A percentile compares a stretch with the other conserved stretches of the same genome.
phyloP scores from a whole-genome alignment of 2,113 vertebrate species.

The Microcebus lehilahytsara region DNA sequence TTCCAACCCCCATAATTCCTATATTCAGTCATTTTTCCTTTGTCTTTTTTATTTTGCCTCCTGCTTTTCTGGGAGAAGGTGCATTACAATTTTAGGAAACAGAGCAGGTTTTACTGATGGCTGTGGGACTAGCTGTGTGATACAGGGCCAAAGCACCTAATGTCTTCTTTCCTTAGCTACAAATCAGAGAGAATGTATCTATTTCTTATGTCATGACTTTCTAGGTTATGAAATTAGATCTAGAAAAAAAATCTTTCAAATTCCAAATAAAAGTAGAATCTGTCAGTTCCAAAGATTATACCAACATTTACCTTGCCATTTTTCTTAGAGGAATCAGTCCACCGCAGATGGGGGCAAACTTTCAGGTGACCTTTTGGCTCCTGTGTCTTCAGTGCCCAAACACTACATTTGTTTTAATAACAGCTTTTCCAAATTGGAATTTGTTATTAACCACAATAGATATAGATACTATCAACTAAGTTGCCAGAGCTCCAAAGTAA shows the following conservation, averaged over 20 bases:
- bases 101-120: constrained; percentile 9
- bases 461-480: constrained; percentile 39
- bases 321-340: background rate
- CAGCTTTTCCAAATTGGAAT: constrained; percentile 53
- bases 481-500: background rate
- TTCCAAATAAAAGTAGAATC: background rate
- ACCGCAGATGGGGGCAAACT: background rate
- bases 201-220: background rate
- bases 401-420: constrained; percentile 56
- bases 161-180: background rate
- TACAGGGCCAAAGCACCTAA: background rate
- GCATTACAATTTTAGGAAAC: background rate
- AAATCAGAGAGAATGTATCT: background rate
- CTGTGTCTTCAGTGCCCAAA: background rate
- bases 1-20: background rate
- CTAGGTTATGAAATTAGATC: background rate
- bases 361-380: constrained; percentile 25
- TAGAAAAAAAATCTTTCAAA: background rate
- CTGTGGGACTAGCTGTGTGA: background rate
- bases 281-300: background rate
- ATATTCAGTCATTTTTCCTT: background rate
- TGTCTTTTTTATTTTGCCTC: background rate
- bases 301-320: constrained; percentile 23
- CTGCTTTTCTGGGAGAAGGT: background rate
- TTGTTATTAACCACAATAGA: background rate